Evolutionary conservation across 2,797 vertebrate genomes (phyloP), one percentile per base, ranked within the genome.

Genomic region (Aphelocoma californica): DNA sequence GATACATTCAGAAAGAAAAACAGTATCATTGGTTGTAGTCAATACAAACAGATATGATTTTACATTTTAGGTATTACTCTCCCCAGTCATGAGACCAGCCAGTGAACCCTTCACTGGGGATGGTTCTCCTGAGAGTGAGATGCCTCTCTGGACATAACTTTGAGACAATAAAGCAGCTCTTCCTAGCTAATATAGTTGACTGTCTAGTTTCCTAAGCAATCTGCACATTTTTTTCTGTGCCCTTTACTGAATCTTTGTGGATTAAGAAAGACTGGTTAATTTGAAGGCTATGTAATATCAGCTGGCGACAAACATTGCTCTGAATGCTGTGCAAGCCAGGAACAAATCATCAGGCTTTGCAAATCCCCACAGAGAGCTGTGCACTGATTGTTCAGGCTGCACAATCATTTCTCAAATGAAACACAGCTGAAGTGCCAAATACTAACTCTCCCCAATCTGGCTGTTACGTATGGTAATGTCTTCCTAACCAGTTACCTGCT

Each of bases 361-460:
- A 97, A 97, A 97, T 95, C 89, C 86, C 93, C 64, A 57, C 73
- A 91, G 94, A 94, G 90, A 97, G 65, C 64, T 56, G 4, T 60
- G 50, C 58, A 80, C 85, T 96, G 91, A 95, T 95, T 93, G 79
- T 92, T 96, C 85, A 92, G 84, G 90, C 78, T 79, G 79, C 77
- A 90, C 85, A 91, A 74, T 57, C 23, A 44, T 71, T 95, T 96
- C 89, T 94, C 91, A 93, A 91, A 93, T 90, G 90, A 97, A 97
- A 97, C 57, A 81, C 71, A 95, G 80, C 84, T 93, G 86, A 96
- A 88, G 40, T 85, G 95, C 95, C 93, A 96, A 92, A 96, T 93
- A 87, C 47, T 17, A n/a, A 77, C 36, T 91, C 40, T 93, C 71
- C 29, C 73, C 91, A 88, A 16, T 84, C 81, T 67, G 93, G 47